Percentiles rank a stretch among this genome's conserved stretches.
These are phyloP conservation scores for Coracopsis vasa DNA, from an alignment of 2,113 vertebrate species.

Conservation along the genomic window DNA sequence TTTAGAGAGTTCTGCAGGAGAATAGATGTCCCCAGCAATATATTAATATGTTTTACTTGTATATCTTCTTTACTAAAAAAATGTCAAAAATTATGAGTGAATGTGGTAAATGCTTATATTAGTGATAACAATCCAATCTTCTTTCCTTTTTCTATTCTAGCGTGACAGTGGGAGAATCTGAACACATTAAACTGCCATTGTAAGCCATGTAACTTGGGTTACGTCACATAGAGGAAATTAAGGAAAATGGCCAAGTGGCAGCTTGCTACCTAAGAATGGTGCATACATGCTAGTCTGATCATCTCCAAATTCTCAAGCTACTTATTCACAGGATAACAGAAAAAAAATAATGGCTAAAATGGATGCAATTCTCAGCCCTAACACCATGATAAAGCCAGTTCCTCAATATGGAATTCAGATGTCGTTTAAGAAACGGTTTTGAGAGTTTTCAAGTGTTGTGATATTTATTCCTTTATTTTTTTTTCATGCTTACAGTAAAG, in stretches of 20 bases:
- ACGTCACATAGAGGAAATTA: neutral
- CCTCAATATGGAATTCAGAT: neutral
- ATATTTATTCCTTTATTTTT: neutral
- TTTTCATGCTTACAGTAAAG: neutral
- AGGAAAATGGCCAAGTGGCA: neutral
- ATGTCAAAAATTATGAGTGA: neutral
- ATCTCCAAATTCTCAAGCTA: neutral
- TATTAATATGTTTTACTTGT: neutral
- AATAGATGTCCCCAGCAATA: neutral
- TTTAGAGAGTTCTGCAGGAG: neutral
- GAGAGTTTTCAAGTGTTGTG: neutral
- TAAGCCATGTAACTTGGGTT: neutral
- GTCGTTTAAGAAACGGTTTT: neutral
- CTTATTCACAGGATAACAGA: neutral
- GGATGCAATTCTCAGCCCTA: neutral
- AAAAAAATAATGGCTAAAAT: neutral
- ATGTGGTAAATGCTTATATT: neutral
- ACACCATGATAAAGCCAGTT: neutral
- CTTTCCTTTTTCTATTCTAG: neutral
- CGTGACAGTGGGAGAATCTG: neutral
- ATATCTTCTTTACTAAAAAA: neutral
- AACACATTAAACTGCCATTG: neutral
- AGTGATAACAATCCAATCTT: neutral
- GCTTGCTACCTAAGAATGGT: neutral
- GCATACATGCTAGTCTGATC: neutral